A percentile compares a stretch with the other conserved stretches of the same genome.
These are phyloP conservation scores for Tridacna crocea DNA, from an alignment of 2,888 invertebrate genomes.

Conservation along the genomic window DNA sequence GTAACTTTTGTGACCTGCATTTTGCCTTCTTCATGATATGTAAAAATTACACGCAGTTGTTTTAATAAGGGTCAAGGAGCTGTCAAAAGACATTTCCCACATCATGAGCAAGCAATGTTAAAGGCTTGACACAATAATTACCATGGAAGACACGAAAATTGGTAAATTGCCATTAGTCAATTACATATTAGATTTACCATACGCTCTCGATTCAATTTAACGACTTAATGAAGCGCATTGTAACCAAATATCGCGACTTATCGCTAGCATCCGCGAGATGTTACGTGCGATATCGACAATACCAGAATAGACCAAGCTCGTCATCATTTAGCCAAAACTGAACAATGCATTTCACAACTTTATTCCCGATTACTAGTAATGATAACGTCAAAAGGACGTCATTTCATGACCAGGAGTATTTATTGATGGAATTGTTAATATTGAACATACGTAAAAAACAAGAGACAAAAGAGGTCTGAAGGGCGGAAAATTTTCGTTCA, in stretches of 20 bases:
- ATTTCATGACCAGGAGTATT: neutral
- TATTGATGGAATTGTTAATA: too few species aligned
- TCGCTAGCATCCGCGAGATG: conserved; percentile 3
- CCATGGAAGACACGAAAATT: neutral
- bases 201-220: conserved; percentile 1
- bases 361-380: neutral
- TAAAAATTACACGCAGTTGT: too few species aligned
- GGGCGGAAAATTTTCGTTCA: too few species aligned
- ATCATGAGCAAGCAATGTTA: too few species aligned
- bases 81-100: too few species aligned
- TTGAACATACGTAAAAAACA: too few species aligned
- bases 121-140: too few species aligned
- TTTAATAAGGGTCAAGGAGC: too few species aligned
- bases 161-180: conserved; percentile 13
- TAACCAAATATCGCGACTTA: conserved; percentile 1
- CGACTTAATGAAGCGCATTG: conserved; percentile 2
- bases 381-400: neutral
- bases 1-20: too few species aligned
- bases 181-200: conserved; percentile 2
- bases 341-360: neutral
- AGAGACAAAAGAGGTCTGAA: too few species aligned
- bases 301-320: neutral
- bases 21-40: too few species aligned
- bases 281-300: neutral
- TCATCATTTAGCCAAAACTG: neutral